Base-by-base conservation (phyloP, 2,888 invertebrate genomes). In the Diarsia dahlii region DNA sequence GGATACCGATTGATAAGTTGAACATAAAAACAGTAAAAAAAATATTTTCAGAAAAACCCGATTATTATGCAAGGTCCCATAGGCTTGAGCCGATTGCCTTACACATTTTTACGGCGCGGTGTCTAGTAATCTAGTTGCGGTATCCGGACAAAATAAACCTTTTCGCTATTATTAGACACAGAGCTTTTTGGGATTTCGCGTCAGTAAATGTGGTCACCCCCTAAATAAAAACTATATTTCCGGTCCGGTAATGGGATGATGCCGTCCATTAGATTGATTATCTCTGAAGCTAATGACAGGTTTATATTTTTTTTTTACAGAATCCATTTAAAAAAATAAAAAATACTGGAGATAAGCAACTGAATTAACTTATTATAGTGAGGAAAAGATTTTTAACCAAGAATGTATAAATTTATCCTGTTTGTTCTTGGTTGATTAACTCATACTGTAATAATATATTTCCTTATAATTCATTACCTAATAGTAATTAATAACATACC, bases 401-500 rank as follows among this genome's bases (percentile, higher is more conserved):
- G 2, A 9, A 18, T 23, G 9, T 28, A n/a, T n/a, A n/a, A n/a
- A n/a, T 69, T 78, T 54, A 4, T 46, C 34, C 23, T 28, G 18
- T n/a, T 39, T 54, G 63, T 28, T 45, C 8, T 28, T n/a, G 18
- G 28, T 45, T 54, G n/a, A 62, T 18, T 45, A 6, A 12, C n/a
- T 67, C 20, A 9, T 56, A 45, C 13, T 48, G n/a, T n/a, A n/a
- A 3, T 45, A 45, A 28, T 2, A 28, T 62, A 15, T 67, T 67
- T 76, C 23, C 34, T 28, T 52, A 34, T 52, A 28, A 15, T 46
- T 60, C 20, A 72, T 50, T 20, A 46, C 10, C 9, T 58, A 58
- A 58, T 58, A 58, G 28, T 18, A 48, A 48, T 48, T 13, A 4
- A 50, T 20, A 65, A 66, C 75, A 90, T 91, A 97, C 97, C 96